These are phyloP conservation scores for Cheilosia impressa DNA, from an alignment of 2,888 invertebrate species.

Conservation along the genomic window DNA sequence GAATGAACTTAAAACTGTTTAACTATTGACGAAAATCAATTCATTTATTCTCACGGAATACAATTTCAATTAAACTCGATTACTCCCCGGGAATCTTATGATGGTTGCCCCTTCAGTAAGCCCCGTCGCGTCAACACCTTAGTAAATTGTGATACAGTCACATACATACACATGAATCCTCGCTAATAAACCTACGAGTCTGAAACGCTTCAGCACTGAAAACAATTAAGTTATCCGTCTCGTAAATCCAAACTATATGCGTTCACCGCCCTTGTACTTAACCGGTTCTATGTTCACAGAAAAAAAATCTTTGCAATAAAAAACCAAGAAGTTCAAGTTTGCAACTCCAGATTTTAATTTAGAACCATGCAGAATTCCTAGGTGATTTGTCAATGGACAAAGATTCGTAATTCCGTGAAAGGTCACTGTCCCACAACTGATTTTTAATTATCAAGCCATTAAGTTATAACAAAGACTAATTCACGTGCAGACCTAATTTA, in stretches of 20 bases:
- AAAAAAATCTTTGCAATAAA: conserved; percentile 19
- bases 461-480: neutral
- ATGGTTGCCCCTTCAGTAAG: too few relatives aligned
- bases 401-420: conserved; percentile 6
- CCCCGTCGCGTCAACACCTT: too few relatives aligned
- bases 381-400: conserved; percentile 32
- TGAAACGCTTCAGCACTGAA: neutral
- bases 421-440: conserved; percentile 29
- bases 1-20: too few relatives aligned
- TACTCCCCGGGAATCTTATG: too few relatives aligned
- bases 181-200: neutral
- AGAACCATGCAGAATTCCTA: conserved; percentile 26
- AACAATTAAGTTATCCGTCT: neutral
- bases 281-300: neutral
- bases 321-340: conserved; percentile 20
- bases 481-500: conserved; percentile 10
- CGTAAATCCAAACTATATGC: neutral
- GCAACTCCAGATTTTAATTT: conserved; percentile 2
- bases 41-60: too few relatives aligned
- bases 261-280: neutral
- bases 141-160: too few relatives aligned
- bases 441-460: conserved; percentile 29
- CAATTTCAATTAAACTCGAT: too few relatives aligned
- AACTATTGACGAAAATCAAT: too few relatives aligned
- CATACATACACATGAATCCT: too few relatives aligned